phyloP scores from a whole-genome alignment of 2,113 vertebrate species.

The Phylloscopus trochilus region DNA sequence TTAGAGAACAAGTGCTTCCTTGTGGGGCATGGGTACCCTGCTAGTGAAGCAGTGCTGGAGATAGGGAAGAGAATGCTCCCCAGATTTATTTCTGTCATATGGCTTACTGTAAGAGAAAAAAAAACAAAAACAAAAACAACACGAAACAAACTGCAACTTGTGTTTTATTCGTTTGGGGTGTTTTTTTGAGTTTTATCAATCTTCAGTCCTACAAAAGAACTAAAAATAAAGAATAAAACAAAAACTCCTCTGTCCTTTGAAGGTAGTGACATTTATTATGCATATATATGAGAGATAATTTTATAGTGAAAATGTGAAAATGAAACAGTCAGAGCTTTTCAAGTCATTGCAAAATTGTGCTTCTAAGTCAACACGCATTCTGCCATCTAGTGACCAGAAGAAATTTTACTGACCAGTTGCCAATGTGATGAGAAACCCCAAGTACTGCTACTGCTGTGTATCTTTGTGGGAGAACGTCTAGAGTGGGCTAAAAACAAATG shows the following conservation, averaged over 20 bases:
- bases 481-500: background rate
- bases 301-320: background rate
- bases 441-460: background rate
- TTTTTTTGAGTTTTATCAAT: background rate
- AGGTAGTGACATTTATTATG: background rate
- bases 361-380: conserved; percentile 36
- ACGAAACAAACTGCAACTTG: background rate
- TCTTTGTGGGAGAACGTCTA: background rate
- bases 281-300: background rate
- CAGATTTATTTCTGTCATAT: background rate
- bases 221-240: background rate
- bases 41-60: background rate
- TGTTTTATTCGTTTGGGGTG: background rate
- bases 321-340: background rate
- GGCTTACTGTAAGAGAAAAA: background rate
- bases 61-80: background rate
- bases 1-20: background rate
- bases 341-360: background rate
- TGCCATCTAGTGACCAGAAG: conserved; percentile 68
- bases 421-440: background rate
- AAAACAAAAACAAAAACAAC: background rate
- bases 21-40: background rate
- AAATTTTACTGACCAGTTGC: conserved; percentile 1
- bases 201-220: background rate
- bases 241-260: background rate